These are phyloP conservation scores for Tragelaphus imberbis DNA, from an alignment of 2,113 vertebrate species.

Conservation along the genomic window DNA sequence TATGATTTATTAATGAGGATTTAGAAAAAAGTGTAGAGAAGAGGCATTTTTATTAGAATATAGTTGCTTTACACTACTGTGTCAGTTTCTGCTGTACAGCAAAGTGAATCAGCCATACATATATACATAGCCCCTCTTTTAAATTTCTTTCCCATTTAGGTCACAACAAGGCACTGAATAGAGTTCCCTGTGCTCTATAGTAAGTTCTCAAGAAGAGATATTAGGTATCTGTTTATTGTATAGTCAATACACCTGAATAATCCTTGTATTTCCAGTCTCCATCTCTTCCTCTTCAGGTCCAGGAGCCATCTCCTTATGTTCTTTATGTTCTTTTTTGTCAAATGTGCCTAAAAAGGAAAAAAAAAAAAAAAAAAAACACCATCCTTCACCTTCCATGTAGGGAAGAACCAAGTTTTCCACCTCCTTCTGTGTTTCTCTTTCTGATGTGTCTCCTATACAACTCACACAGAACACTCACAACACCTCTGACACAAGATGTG, in stretches of 20 bases:
- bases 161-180: background rate
- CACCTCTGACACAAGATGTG: background rate
- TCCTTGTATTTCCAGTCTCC: background rate
- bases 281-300: background rate
- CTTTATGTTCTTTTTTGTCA: background rate
- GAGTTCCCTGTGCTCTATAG: background rate
- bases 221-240: background rate
- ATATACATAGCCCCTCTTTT: background rate
- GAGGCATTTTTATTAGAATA: background rate
- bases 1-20: background rate
- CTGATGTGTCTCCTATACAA: background rate
- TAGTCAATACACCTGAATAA: background rate
- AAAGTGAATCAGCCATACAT: background rate
- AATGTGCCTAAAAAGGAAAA: background rate
- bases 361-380: background rate
- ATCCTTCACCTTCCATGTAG: background rate
- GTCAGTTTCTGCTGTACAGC: background rate
- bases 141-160: background rate
- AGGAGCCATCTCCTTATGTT: background rate
- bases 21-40: background rate
- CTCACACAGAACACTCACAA: background rate
- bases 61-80: background rate
- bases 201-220: background rate
- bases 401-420: background rate
- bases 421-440: background rate